Evolutionary conservation across 2,888 invertebrate species (phyloP).

Genomic region (Drosophila longiperda): DNA sequence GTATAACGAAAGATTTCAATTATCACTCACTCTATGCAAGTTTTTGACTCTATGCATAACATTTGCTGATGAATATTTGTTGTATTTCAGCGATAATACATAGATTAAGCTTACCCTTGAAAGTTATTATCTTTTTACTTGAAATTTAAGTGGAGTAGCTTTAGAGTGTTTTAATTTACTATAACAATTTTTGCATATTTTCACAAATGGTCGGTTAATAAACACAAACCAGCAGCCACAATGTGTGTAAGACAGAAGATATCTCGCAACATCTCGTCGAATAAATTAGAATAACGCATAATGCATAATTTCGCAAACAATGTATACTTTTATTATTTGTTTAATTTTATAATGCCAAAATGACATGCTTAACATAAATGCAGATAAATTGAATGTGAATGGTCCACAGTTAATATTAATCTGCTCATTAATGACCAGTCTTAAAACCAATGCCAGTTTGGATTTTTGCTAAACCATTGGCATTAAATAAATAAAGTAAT

Average conservation of each 20-base stretch:
- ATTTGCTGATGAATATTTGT: not conserved
- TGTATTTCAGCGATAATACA: not conserved
- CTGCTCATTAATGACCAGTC: not conserved
- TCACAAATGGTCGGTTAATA: slow-evolving; percentile 23
- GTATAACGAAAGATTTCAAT: not conserved
- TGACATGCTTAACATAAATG: too few relatives aligned
- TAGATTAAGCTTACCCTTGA: slow-evolving; percentile 9
- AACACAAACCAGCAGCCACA: slow-evolving; percentile 10
- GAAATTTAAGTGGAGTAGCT: slow-evolving; percentile 1
- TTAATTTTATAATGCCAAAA: too few relatives aligned
- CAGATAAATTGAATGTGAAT: not conserved
- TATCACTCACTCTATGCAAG: not conserved
- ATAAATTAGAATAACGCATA: not conserved
- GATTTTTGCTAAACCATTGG: not conserved
- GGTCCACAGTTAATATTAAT: not conserved
- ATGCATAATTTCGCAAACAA: not conserved
- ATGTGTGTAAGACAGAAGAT: not conserved
- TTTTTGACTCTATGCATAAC: not conserved
- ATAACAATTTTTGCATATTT: slow-evolving; percentile 28
- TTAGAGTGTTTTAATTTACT: slow-evolving; percentile 10
- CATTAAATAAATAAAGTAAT: not conserved
- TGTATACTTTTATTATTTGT: not conserved
- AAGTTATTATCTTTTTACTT: slow-evolving; percentile 46
- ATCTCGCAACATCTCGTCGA: not conserved
- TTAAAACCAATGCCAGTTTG: not conserved